phyloP scores from a whole-genome alignment of 2,797 vertebrate genomes.

The Coendou prehensilis region DNA sequence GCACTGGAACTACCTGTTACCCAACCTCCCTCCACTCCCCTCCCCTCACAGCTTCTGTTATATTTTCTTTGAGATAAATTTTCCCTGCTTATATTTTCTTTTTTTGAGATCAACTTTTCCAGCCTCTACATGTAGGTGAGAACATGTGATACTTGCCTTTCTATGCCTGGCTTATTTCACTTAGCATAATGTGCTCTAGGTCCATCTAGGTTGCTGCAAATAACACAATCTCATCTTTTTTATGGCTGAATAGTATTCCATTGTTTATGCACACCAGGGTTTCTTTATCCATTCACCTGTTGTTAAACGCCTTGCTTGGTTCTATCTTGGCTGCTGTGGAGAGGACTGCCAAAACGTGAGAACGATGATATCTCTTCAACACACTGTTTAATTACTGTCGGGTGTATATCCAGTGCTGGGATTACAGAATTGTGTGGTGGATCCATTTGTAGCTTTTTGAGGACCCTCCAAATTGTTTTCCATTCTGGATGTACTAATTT shows the following conservation, averaged over 20 bases:
- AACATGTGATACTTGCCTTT: neutral
- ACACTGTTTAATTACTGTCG: neutral
- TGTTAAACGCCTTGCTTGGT: neutral
- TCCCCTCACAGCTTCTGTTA: neutral
- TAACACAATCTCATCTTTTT: neutral
- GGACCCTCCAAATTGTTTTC: too few relatives aligned
- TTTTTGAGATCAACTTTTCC: neutral
- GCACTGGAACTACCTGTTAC: neutral
- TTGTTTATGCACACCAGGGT: neutral
- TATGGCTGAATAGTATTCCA: neutral
- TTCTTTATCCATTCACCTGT: neutral
- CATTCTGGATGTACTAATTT: neutral
- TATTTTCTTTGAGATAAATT: neutral
- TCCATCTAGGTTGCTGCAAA: neutral
- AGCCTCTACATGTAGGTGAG: neutral
- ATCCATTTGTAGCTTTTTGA: neutral
- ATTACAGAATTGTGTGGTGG: neutral
- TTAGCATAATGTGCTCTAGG: neutral
- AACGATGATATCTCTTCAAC: neutral
- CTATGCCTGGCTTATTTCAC: neutral
- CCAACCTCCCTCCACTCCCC: rapidly evolving
- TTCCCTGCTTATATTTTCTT: too few relatives aligned
- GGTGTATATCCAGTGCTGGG: neutral
- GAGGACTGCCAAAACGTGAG: neutral
- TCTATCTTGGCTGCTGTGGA: neutral